Percentiles rank a stretch among this genome's conserved stretches.
These are phyloP conservation scores for Glossophaga mutica DNA, from an alignment of 2,797 vertebrate species.

Conservation along the genomic window DNA sequence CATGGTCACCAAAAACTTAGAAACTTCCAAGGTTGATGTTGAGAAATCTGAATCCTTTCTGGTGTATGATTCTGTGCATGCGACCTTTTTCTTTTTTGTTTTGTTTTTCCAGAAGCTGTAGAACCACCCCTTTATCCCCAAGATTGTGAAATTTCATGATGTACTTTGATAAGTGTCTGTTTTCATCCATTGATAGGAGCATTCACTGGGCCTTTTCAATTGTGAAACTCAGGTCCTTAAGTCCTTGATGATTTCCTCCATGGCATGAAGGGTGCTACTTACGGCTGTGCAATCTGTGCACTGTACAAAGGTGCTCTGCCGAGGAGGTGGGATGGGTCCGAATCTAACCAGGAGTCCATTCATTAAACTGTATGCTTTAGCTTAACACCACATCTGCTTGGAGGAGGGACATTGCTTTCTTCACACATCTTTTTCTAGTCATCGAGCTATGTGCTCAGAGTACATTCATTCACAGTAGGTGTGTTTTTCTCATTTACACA, in stretches of 20 bases:
- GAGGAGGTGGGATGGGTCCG: not conserved
- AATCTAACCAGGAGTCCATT: not conserved
- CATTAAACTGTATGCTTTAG: not conserved
- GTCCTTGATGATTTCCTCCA: not conserved
- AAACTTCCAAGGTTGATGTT: not conserved
- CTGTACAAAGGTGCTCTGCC: not conserved
- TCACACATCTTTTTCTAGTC: not conserved
- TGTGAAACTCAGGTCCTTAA: not conserved
- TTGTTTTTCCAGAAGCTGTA: not conserved
- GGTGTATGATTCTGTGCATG: not conserved
- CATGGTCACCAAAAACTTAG: not conserved
- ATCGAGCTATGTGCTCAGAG: not conserved
- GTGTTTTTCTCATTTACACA: not conserved
- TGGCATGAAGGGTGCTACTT: not conserved
- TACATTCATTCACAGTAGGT: not conserved
- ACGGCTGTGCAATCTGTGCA: not conserved
- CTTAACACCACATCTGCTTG: not conserved
- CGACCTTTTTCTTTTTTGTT: not conserved
- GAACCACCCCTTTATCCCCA: not conserved
- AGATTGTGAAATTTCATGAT: not conserved
- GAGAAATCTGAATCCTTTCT: not conserved
- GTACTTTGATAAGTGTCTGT: not conserved
- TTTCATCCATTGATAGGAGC: not conserved
- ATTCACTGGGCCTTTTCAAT: not conserved
- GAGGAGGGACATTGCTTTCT: not conserved